Evolutionary conservation across 2,113 vertebrate genomes (phyloP).

Genomic region (Sarotherodon lohbergeri): DNA sequence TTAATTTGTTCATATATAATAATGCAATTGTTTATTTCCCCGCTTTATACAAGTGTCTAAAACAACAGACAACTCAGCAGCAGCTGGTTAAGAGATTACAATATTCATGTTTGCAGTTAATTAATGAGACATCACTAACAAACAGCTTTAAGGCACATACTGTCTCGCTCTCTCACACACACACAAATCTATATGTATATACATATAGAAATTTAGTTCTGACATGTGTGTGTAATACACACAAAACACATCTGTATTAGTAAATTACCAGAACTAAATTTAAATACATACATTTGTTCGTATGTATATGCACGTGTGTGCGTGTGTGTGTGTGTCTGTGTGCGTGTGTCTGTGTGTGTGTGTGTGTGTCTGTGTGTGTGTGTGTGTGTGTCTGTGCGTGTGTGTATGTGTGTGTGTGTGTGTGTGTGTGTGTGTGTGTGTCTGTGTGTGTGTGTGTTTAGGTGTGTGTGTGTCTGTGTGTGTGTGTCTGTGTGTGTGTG

Average conservation of each 20-base stretch:
- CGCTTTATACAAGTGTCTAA: not conserved
- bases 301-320: not conserved
- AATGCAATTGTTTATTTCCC: not conserved
- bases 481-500: not conserved
- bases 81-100: not conserved
- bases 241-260: not conserved
- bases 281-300: not conserved
- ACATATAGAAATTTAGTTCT: not conserved
- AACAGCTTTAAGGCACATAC: not conserved
- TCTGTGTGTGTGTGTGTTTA: not conserved
- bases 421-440: not conserved
- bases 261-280: not conserved
- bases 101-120: not conserved
- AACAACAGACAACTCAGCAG: constrained; percentile 12
- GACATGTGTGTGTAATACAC: not conserved
- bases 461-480: not conserved
- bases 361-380: not conserved
- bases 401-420: not conserved
- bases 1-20: not conserved
- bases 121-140: not conserved
- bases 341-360: not conserved
- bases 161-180: not conserved
- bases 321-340: not conserved
- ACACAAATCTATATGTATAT: not conserved
- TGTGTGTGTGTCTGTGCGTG: not conserved